Evolutionary conservation across 2,113 vertebrate genomes (phyloP).

Genomic region (Ramphastos sulfuratus): DNA sequence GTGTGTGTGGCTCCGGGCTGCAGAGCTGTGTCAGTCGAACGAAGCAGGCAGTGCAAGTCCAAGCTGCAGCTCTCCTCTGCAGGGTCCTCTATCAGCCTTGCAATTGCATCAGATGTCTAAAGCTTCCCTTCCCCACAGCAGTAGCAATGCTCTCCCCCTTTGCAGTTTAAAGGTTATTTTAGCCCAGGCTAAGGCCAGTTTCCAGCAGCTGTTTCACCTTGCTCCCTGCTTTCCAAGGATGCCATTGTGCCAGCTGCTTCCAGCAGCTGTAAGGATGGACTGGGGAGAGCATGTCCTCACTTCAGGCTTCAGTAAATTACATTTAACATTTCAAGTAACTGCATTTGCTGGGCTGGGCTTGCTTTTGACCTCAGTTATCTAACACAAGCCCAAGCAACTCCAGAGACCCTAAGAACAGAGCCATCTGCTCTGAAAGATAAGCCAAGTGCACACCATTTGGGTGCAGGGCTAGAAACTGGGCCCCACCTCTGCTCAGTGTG

Average conservation of each 20-base stretch:
- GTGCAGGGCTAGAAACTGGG: neutral
- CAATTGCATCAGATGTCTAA: neutral
- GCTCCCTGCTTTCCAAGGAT: neutral
- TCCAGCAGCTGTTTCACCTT: neutral
- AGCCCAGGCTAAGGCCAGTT: neutral
- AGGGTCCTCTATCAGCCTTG: neutral
- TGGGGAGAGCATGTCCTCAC: accelerated
- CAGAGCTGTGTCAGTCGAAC: neutral
- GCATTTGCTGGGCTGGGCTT: neutral
- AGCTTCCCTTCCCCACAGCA: neutral
- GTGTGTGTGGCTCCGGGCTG: neutral
- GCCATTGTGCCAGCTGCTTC: neutral
- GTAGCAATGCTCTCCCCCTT: neutral
- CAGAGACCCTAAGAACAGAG: neutral
- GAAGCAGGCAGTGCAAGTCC: neutral
- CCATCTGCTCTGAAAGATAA: neutral
- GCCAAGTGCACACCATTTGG: neutral
- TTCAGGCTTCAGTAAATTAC: neutral
- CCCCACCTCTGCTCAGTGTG: neutral
- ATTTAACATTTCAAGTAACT: neutral
- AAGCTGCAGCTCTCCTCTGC: neutral
- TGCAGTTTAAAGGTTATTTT: neutral
- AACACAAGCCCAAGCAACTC: neutral
- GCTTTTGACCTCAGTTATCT: neutral
- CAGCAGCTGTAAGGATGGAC: neutral